Conservation (phyloP, 2,888 invertebrate species). For the Macrophya annulata region DNA sequence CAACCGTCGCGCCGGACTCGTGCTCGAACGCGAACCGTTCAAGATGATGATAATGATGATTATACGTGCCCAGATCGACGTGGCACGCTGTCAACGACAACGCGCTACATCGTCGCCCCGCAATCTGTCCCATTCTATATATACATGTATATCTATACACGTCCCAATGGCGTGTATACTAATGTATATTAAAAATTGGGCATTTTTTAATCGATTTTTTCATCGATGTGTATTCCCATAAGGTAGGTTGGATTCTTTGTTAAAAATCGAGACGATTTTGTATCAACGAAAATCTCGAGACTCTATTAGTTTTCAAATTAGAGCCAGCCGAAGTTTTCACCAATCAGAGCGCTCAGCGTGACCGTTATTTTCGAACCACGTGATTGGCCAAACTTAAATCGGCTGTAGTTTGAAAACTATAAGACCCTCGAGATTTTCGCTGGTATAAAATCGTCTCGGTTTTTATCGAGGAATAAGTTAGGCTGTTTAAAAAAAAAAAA, state of each 20-base stretch:
- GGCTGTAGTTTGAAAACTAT: slow-evolving; percentile 2
- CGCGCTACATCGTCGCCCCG: slow-evolving; percentile 2
- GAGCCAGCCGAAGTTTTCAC: slow-evolving; percentile 2
- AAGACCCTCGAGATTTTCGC: background rate
- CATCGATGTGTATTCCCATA: background rate
- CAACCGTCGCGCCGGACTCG: slow-evolving; percentile 39
- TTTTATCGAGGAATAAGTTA: background rate
- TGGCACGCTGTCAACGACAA: slow-evolving; percentile 46
- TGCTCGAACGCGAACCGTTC: slow-evolving; percentile 42
- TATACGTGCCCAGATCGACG: slow-evolving; percentile 43
- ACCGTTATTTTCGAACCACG: background rate
- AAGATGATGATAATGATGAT: slow-evolving; percentile 41
- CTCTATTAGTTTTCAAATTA: slow-evolving; percentile 23
- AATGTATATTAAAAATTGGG: background rate
- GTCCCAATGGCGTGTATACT: background rate
- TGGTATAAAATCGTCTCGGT: background rate
- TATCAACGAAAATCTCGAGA: background rate
- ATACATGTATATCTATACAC: slow-evolving; percentile 1
- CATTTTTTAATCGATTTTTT: background rate
- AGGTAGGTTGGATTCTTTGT: background rate
- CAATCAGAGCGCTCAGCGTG: background rate
- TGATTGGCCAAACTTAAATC: background rate
- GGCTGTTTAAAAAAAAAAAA: background rate
- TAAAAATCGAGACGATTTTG: slow-evolving; percentile 15
- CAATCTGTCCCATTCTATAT: slow-evolving; percentile 33